Conservation (phyloP, 1,140 invertebrate genomes). For the Lasioglossum albipes region DNA sequence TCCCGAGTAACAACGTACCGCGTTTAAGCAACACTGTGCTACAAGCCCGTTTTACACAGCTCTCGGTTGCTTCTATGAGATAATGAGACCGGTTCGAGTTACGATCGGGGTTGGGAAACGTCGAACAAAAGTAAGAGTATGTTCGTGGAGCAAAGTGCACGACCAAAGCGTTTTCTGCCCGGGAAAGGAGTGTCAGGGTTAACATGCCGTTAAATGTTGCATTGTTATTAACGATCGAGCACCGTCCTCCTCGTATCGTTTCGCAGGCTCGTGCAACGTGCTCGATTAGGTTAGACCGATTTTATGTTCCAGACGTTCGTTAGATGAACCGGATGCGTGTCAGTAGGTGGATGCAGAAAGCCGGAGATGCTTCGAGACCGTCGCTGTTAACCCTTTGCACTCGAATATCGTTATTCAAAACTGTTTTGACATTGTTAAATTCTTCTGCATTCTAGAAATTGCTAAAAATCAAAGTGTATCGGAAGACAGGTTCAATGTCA, state of each 20-base stretch:
- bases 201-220: slow-evolving; percentile 25
- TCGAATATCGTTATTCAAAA: no score
- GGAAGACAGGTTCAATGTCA: no score
- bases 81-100: slow-evolving; percentile 56
- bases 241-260: not conserved
- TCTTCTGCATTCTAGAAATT: no score
- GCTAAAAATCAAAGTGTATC: no score
- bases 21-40: slow-evolving; percentile 53
- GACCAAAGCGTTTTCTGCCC: slow-evolving; percentile 37
- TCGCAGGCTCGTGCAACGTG: slow-evolving; percentile 13
- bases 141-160: slow-evolving; percentile 33
- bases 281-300: slow-evolving; percentile 2
- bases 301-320: not conserved
- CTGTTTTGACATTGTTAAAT: no score
- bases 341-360: slow-evolving; percentile 20
- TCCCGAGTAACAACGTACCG: slow-evolving; percentile 8
- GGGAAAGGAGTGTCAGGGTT: slow-evolving; percentile 6
- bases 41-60: slow-evolving; percentile 40
- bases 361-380: not conserved
- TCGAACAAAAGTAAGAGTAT: slow-evolving; percentile 41
- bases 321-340: not conserved
- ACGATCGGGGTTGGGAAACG: slow-evolving; percentile 40
- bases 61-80: slow-evolving; percentile 52
- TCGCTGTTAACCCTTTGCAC: not conserved
- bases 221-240: not conserved